Percentiles rank a stretch among this genome's conserved stretches.
Evolutionary conservation across 2,888 invertebrate genomes (phyloP).

Genomic region (Rhagophthalmus giganteus): DNA sequence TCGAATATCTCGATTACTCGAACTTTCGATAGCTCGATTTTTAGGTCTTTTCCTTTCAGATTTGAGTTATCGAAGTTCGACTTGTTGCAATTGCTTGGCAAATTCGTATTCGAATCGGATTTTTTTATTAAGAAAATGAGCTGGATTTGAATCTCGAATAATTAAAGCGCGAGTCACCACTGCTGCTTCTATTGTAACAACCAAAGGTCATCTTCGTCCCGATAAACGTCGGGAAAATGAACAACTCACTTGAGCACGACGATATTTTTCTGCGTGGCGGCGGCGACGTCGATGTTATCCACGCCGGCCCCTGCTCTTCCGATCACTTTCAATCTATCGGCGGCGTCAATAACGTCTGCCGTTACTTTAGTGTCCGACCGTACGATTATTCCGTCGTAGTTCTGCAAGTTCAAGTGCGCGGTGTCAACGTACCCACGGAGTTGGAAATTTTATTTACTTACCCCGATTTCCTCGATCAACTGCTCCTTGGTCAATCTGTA

Average conservation of each 20-base stretch:
- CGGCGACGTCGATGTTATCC: slow-evolving; percentile 92
- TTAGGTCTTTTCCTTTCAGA: too few species aligned
- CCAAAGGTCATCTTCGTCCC: not conserved
- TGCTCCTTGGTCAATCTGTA: slow-evolving; percentile 78
- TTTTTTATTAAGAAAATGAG: too few species aligned
- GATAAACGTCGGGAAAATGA: too few species aligned
- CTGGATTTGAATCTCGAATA: too few species aligned
- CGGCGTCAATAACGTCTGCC: slow-evolving; percentile 78
- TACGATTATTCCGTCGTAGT: slow-evolving; percentile 88
- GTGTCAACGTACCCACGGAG: too few species aligned
- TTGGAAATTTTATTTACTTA: too few species aligned
- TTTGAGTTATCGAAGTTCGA: too few species aligned
- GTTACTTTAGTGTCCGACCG: slow-evolving; percentile 95
- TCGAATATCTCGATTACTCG: too few species aligned
- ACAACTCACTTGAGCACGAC: slow-evolving; percentile 89
- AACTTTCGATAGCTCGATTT: too few species aligned
- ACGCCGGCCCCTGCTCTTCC: slow-evolving; percentile 98
- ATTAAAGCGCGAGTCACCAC: too few species aligned
- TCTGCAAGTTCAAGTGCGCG: slow-evolving; percentile 66
- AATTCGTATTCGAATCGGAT: too few species aligned
- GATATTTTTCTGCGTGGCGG: slow-evolving; percentile 82
- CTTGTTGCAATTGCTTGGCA: too few species aligned
- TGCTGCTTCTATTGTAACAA: not conserved
- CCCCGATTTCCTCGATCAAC: slow-evolving; percentile 80
- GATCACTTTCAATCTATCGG: slow-evolving; percentile 78